Evolutionary conservation across 37 sponge, comb jelly and placozoan species (phyloP).

Genomic region (Lycopodina hypogea): DNA sequence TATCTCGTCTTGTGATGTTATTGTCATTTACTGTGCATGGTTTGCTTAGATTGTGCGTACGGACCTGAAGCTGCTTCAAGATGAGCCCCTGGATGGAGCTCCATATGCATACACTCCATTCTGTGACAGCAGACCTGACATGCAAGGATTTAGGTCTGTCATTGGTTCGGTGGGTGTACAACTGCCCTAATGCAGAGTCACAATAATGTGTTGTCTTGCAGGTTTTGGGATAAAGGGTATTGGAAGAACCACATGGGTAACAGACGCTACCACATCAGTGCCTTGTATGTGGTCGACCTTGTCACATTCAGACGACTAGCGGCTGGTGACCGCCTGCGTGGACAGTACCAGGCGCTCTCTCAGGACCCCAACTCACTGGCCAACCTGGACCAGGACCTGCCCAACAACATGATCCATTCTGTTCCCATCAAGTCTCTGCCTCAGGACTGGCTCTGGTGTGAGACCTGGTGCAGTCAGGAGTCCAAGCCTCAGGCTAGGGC

Average conservation of each 20-base stretch:
- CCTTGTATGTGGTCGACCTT: slow-evolving; percentile 92
- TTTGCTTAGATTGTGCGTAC: slow-evolving; percentile 77
- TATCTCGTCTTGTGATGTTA: not conserved
- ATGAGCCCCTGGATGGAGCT: slow-evolving; percentile 84
- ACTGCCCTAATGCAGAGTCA: not conserved
- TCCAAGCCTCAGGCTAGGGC: slow-evolving; percentile 89
- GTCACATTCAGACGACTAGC: slow-evolving; percentile 81
- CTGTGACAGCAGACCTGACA: slow-evolving; percentile 87
- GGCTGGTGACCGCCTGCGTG: slow-evolving; percentile 92
- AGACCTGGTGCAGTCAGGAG: slow-evolving; percentile 94
- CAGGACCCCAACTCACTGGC: slow-evolving; percentile 94
- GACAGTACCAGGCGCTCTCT: slow-evolving; percentile 87
- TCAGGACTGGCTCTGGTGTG: slow-evolving; percentile 99
- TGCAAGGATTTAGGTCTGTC: slow-evolving; percentile 93
- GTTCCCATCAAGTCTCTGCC: slow-evolving; percentile 93
- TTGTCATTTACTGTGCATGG: no score
- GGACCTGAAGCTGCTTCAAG: slow-evolving; percentile 88
- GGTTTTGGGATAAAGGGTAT: slow-evolving; percentile 96
- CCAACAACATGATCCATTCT: slow-evolving; percentile 98
- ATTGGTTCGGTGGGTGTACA: no score
- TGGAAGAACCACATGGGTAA: slow-evolving; percentile 91
- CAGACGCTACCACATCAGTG: slow-evolving; percentile 90
- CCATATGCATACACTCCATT: slow-evolving; percentile 98
- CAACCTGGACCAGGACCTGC: slow-evolving; percentile 98
- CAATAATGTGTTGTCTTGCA: slow-evolving; percentile 5